These are phyloP conservation scores for Hyles euphorbiae DNA, from an alignment of 1,140 invertebrate genomes.

Conservation along the genomic window DNA sequence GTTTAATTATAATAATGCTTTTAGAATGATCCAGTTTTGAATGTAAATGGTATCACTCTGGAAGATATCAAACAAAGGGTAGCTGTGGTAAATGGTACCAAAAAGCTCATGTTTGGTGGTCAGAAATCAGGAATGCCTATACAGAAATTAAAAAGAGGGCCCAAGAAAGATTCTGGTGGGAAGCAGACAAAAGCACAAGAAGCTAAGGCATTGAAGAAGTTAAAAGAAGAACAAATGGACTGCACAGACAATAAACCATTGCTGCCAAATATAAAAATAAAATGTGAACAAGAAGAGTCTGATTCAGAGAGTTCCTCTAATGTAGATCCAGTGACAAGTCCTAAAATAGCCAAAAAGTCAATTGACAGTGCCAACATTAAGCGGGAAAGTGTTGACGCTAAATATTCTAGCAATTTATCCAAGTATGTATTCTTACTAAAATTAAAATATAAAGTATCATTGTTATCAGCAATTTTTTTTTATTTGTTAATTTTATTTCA, in stretches of 20 bases:
- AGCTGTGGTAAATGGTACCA: constrained; percentile 57
- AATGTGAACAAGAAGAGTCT: constrained; percentile 60
- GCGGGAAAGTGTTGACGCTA: constrained; percentile 47
- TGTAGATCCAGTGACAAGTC: constrained; percentile 51
- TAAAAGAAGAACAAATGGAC: constrained; percentile 46
- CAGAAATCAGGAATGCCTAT: constrained; percentile 47
- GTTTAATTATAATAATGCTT: constrained; percentile 17
- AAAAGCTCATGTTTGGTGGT: constrained; percentile 66
- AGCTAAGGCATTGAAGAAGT: constrained; percentile 41
- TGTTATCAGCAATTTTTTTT: too few relatives aligned
- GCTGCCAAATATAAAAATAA: constrained; percentile 62
- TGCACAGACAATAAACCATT: constrained; percentile 51
- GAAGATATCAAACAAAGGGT: constrained; percentile 68
- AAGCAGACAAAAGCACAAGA: constrained; percentile 26
- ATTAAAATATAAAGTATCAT: too few relatives aligned
- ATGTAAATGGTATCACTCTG: constrained; percentile 61
- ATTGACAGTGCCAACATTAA: constrained; percentile 51
- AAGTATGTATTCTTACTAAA: constrained; percentile 28
- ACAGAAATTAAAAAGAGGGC: constrained; percentile 47
- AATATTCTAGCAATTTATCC: constrained; percentile 34
- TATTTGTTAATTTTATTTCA: constrained; percentile 17
- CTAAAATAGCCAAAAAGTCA: constrained; percentile 42
- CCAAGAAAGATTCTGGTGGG: constrained; percentile 41
- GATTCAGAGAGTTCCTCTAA: constrained; percentile 61
- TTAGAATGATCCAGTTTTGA: constrained; percentile 67